These are phyloP conservation scores for Aproaerema taeniolella DNA, from an alignment of 2,888 invertebrate species.

Conservation along the genomic window DNA sequence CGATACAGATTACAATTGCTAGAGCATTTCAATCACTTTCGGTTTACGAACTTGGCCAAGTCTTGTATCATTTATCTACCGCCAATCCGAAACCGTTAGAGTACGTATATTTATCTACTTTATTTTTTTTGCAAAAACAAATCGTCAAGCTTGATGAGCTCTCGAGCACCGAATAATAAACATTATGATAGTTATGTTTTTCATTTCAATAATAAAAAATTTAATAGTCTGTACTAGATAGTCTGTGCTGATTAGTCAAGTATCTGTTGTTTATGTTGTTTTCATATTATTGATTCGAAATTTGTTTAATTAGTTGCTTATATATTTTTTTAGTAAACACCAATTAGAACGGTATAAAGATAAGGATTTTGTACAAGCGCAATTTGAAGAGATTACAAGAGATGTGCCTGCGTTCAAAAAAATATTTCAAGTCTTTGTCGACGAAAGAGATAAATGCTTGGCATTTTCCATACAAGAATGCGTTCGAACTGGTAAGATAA, in stretches of 20 bases:
- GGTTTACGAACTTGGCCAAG: slow-evolving; percentile 63
- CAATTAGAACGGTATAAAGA: slow-evolving; percentile 63
- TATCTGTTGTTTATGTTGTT: background rate
- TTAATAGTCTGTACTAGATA: background rate
- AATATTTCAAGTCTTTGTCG: slow-evolving; percentile 69
- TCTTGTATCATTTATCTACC: slow-evolving; percentile 59
- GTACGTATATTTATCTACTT: slow-evolving; percentile 33
- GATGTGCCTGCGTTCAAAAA: slow-evolving; percentile 70
- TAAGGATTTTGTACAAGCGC: slow-evolving; percentile 61
- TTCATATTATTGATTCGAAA: background rate
- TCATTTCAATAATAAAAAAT: too few relatives aligned
- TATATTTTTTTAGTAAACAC: slow-evolving; percentile 40
- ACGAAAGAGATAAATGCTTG: slow-evolving; percentile 66
- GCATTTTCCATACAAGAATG: slow-evolving; percentile 68
- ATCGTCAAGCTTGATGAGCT: too few relatives aligned
- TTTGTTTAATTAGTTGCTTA: background rate
- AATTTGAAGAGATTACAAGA: slow-evolving; percentile 62
- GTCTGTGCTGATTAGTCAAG: background rate
- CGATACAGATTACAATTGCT: slow-evolving; percentile 66
- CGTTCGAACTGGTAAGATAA: slow-evolving; percentile 56
- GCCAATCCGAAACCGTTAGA: slow-evolving; percentile 58
- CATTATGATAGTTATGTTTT: too few relatives aligned
- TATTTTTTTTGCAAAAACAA: too few relatives aligned
- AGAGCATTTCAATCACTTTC: slow-evolving; percentile 64
- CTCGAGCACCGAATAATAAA: too few relatives aligned